Evolutionary conservation across 1,140 invertebrate species (phyloP).

Genomic region (Diorhabda carinulata): DNA sequence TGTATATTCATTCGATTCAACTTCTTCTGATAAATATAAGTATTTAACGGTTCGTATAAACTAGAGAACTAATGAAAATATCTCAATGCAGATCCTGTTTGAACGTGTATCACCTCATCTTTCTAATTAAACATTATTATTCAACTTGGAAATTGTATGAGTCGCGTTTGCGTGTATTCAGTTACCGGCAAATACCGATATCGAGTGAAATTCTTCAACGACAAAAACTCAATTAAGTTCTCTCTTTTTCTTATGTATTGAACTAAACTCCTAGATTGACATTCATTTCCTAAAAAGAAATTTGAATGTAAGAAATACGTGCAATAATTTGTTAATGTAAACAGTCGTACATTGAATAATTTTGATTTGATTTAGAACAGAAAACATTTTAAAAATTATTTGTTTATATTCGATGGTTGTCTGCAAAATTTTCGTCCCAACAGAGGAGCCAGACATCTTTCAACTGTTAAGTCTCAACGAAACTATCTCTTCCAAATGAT

Average conservation of each 20-base stretch:
- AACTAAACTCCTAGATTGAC: neutral
- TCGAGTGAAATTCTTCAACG: conserved; percentile 5
- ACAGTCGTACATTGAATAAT: too few relatives aligned
- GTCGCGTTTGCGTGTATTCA: conserved; percentile 4
- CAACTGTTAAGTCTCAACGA: too few relatives aligned
- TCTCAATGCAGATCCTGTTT: conserved; percentile 10
- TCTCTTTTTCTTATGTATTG: neutral
- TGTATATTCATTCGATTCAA: too few relatives aligned
- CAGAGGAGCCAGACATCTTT: too few relatives aligned
- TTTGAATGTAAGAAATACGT: conserved; percentile 9
- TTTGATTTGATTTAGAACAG: too few relatives aligned
- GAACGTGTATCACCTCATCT: conserved; percentile 8
- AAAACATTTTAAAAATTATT: too few relatives aligned
- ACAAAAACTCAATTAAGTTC: conserved; percentile 11
- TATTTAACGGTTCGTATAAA: too few relatives aligned
- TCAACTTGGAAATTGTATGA: conserved; percentile 20
- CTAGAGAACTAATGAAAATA: neutral
- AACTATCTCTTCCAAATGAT: too few relatives aligned
- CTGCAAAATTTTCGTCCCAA: too few relatives aligned
- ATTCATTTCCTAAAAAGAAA: conserved; percentile 12
- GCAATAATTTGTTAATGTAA: neutral
- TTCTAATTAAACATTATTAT: conserved; percentile 26
- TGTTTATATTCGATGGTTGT: too few relatives aligned
- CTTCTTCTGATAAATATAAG: too few relatives aligned
- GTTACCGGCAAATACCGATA: neutral